These are phyloP conservation scores for Thamnophis elegans DNA, from an alignment of 2,797 vertebrate genomes.

Conservation along the genomic window DNA sequence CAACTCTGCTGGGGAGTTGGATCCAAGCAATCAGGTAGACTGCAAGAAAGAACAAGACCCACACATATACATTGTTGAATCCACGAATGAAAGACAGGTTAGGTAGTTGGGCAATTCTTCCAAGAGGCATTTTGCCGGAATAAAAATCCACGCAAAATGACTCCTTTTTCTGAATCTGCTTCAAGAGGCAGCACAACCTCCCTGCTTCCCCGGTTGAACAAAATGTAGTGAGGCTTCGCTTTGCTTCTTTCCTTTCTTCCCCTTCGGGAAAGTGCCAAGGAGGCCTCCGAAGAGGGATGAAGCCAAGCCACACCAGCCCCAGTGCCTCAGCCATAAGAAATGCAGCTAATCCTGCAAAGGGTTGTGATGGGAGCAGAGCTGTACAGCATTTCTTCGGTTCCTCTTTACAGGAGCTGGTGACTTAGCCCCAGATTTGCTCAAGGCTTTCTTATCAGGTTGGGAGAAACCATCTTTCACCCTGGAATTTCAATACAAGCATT, in stretches of 20 bases:
- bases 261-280: not conserved
- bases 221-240: not conserved
- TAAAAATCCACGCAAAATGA: not conserved
- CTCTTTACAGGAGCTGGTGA: not conserved
- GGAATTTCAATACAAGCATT: not conserved
- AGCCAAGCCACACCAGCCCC: not conserved
- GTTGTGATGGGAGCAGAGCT: not conserved
- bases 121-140: not conserved
- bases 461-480: not conserved
- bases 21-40: not conserved
- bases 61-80: not conserved
- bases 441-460: not conserved
- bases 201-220: not conserved
- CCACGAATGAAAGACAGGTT: not conserved
- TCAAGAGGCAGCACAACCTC: not conserved
- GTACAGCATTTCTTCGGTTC: not conserved
- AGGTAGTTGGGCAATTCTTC: not conserved
- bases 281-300: not conserved
- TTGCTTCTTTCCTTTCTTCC: not conserved
- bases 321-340: not conserved
- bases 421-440: not conserved
- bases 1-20: not conserved
- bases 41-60: not conserved
- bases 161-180: not conserved
- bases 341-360: not conserved